These are phyloP conservation scores for Seriola quinqueradiata DNA, from an alignment of 2,113 vertebrate species.

Conservation along the genomic window DNA sequence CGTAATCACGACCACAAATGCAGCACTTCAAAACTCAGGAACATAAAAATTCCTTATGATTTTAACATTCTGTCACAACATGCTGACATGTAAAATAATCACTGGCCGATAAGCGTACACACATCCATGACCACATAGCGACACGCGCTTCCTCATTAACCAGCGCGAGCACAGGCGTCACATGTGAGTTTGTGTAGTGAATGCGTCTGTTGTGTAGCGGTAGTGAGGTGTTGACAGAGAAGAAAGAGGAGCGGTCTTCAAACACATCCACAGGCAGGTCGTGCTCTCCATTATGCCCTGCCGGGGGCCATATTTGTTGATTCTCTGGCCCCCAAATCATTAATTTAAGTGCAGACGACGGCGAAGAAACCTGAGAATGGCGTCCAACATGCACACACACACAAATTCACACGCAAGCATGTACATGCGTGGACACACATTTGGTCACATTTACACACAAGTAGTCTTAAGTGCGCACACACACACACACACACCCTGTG, in stretches of 20 bases:
- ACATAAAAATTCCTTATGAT: slow-evolving; percentile 44
- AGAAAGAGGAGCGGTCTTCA: slow-evolving; percentile 80
- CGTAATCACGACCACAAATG: slow-evolving; percentile 28
- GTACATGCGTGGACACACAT: slow-evolving; percentile 30
- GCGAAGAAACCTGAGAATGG: slow-evolving; percentile 78
- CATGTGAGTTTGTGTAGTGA: slow-evolving; percentile 70
- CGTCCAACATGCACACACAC: slow-evolving; percentile 34
- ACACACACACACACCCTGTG: slow-evolving; percentile 27
- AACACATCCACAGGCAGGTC: slow-evolving; percentile 76
- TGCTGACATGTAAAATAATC: slow-evolving; percentile 70
- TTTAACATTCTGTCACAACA: slow-evolving; percentile 66
- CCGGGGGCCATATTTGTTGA: slow-evolving; percentile 81
- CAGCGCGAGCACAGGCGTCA: slow-evolving; percentile 49
- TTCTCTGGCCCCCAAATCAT: slow-evolving; percentile 83
- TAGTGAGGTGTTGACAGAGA: slow-evolving; percentile 82
- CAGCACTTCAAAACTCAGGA: slow-evolving; percentile 19
- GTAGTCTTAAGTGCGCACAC: slow-evolving; percentile 23
- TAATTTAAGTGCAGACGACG: slow-evolving; percentile 81
- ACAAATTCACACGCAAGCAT: slow-evolving; percentile 32
- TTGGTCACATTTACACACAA: slow-evolving; percentile 38
- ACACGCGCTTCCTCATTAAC: slow-evolving; percentile 68
- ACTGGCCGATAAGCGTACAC: slow-evolving; percentile 60
- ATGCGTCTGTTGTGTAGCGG: slow-evolving; percentile 77
- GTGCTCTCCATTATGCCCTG: slow-evolving; percentile 74
- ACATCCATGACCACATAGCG: slow-evolving; percentile 49